These are phyloP conservation scores for Pongo pygmaeus DNA, from an alignment of 2,113 vertebrate species.

Conservation along the genomic window DNA sequence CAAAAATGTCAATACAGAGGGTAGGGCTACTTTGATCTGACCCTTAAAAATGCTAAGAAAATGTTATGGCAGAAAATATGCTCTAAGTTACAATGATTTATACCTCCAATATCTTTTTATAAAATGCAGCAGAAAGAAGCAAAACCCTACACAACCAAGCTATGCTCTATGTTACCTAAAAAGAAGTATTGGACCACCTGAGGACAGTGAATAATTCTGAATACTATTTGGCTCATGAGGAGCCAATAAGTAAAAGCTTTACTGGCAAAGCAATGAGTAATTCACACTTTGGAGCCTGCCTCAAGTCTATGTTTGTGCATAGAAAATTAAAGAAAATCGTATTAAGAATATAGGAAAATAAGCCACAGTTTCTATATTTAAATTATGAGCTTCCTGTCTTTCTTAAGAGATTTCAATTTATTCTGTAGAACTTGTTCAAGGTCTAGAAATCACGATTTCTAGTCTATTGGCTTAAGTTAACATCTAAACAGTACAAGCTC, in stretches of 20 bases:
- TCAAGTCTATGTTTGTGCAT: slow-evolving; percentile 59
- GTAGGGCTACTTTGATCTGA: neutral
- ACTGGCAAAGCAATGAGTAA: slow-evolving; percentile 77
- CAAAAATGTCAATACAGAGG: neutral
- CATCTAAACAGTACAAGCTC: neutral
- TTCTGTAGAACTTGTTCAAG: slow-evolving; percentile 16
- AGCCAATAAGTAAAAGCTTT: slow-evolving; percentile 71
- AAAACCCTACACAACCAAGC: neutral
- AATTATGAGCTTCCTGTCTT: slow-evolving; percentile 76
- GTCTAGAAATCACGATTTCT: slow-evolving; percentile 73
- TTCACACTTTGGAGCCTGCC: slow-evolving; percentile 77
- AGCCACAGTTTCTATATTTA: slow-evolving; percentile 73
- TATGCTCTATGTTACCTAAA: slow-evolving; percentile 54
- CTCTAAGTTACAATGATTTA: neutral
- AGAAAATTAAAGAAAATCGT: slow-evolving; percentile 76
- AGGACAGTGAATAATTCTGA: slow-evolving; percentile 70
- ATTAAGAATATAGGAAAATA: slow-evolving; percentile 72
- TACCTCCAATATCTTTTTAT: slow-evolving; percentile 50
- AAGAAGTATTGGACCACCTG: slow-evolving; percentile 49
- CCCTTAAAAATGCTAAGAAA: neutral
- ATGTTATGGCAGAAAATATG: neutral
- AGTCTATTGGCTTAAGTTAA: slow-evolving; percentile 31
- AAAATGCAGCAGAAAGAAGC: slow-evolving; percentile 42
- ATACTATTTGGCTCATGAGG: slow-evolving; percentile 65
- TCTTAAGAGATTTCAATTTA: slow-evolving; percentile 63